phyloP scores from a whole-genome alignment of 2,113 vertebrate genomes.

The Tachuris rubrigastra region DNA sequence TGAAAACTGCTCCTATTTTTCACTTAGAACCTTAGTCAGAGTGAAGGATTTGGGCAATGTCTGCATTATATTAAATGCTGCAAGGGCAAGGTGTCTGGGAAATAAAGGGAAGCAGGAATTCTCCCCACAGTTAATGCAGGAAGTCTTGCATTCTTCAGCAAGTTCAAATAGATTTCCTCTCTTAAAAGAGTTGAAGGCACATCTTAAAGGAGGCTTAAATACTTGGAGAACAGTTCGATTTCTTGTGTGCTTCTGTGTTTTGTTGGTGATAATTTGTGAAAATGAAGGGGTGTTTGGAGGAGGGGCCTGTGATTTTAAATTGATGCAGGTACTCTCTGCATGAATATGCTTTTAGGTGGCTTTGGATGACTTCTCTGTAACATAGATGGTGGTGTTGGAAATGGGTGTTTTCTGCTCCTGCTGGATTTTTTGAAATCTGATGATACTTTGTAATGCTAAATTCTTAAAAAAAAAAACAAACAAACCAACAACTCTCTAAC shows the following conservation, averaged over 20 bases:
- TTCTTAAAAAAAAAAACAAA: background rate
- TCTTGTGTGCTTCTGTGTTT: background rate
- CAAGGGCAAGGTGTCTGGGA: background rate
- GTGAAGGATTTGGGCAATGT: background rate
- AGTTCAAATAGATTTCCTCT: background rate
- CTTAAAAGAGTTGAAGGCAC: background rate
- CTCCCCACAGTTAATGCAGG: background rate
- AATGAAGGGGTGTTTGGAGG: background rate
- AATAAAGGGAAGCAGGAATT: background rate
- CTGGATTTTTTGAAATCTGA: background rate
- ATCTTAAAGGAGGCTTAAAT: background rate
- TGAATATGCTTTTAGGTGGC: background rate
- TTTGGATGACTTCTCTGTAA: constrained; percentile 10
- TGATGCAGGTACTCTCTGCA: background rate
- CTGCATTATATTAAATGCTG: background rate
- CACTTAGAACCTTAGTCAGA: background rate
- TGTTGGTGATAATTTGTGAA: background rate
- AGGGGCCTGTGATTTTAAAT: background rate
- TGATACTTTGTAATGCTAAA: background rate
- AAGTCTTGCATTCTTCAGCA: background rate
- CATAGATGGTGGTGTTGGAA: background rate
- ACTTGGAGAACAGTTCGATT: background rate
- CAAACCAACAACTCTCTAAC: no score
- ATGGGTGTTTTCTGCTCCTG: background rate
- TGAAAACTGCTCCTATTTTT: background rate